phyloP scores from a whole-genome alignment of 2,113 vertebrate genomes.

The Sigmodon hispidus region DNA sequence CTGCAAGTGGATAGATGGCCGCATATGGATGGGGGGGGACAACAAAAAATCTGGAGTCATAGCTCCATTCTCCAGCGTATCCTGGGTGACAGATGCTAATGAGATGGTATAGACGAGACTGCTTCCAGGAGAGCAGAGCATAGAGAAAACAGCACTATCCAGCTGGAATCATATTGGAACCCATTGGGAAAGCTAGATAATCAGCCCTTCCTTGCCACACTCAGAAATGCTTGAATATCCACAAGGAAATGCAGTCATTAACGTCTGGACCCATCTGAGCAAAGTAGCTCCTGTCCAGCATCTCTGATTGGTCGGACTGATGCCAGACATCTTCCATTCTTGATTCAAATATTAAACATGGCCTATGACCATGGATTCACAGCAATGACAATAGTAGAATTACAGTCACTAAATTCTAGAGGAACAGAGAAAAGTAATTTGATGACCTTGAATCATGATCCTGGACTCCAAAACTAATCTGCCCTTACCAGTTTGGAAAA shows the following conservation, averaged over 20 bases:
- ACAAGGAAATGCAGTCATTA: not conserved
- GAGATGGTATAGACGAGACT: not conserved
- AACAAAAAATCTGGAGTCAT: not conserved
- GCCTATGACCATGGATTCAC: too few species aligned
- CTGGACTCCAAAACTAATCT: not conserved
- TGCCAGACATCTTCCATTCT: not conserved
- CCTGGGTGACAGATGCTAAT: not conserved
- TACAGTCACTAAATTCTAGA: not conserved
- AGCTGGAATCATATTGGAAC: not conserved
- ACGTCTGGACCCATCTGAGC: not conserved
- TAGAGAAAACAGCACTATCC: not conserved
- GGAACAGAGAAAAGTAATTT: not conserved
- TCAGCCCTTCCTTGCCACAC: too few species aligned
- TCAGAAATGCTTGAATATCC: not conserved
- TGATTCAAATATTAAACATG: too few species aligned
- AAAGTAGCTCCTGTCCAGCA: not conserved
- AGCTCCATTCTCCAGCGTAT: not conserved
- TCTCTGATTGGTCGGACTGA: not conserved
- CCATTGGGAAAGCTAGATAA: not conserved
- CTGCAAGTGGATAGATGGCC: constrained; percentile 31
- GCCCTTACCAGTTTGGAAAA: not conserved
- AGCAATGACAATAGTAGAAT: not conserved
- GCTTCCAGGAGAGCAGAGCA: not conserved
- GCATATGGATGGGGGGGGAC: not conserved
- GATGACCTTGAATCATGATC: too few species aligned